Evolutionary conservation across 35 echinoderm and acorn worm species (phyloP).

Genomic region (Ptychodera flava): DNA sequence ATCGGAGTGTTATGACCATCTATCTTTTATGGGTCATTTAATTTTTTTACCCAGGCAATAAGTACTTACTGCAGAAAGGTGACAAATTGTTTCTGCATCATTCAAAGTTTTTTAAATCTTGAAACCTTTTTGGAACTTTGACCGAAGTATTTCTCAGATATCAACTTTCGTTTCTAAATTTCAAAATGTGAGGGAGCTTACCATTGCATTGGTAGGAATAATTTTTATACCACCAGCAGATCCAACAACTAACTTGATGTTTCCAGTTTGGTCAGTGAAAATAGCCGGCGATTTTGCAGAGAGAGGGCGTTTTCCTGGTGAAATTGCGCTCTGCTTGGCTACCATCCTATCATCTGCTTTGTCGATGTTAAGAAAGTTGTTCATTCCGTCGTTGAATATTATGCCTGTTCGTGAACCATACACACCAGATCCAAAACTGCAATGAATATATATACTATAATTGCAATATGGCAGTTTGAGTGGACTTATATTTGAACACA

Average conservation of each 20-base stretch:
- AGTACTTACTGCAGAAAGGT: too few relatives aligned
- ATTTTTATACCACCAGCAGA: conserved; percentile 49
- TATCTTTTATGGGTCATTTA: too few relatives aligned
- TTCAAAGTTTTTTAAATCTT: too few relatives aligned
- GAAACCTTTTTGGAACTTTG: too few relatives aligned
- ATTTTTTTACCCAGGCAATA: too few relatives aligned
- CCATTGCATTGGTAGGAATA: conserved; percentile 45
- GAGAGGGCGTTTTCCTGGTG: conserved; percentile 25
- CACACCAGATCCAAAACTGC: conserved; percentile 35
- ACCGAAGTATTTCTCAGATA: too few relatives aligned
- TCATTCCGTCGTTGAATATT: conserved; percentile 51
- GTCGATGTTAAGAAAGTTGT: conserved; percentile 19
- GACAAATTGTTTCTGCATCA: too few relatives aligned
- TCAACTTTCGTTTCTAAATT: too few relatives aligned
- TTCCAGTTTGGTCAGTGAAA: conserved; percentile 25
- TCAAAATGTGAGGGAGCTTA: not conserved
- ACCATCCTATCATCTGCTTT: not conserved
- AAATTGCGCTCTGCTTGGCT: conserved; percentile 5
- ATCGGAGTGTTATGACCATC: too few relatives aligned
- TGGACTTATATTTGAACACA: too few relatives aligned
- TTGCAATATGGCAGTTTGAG: too few relatives aligned
- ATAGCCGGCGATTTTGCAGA: conserved; percentile 36
- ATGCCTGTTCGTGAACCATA: conserved; percentile 26
- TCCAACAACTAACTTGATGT: conserved; percentile 44
- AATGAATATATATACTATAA: too few relatives aligned